A percentile compares a stretch with the other conserved stretches of the same genome.
These are phyloP conservation scores for Epizoanthus rinbou DNA, from an alignment of 92 coral and sea anemone species.

Conservation along the genomic window DNA sequence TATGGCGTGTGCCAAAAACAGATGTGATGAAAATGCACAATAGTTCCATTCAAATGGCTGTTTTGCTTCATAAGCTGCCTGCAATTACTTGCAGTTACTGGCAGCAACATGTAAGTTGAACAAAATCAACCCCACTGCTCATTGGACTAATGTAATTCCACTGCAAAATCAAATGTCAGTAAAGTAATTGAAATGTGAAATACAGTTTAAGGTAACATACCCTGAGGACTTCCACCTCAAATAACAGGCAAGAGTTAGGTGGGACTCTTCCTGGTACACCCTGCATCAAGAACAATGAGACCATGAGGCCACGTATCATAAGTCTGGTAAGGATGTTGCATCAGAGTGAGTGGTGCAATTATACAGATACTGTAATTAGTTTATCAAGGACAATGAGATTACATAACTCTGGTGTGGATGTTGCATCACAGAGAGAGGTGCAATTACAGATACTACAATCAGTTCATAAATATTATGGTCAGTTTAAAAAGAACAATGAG, in stretches of 20 bases:
- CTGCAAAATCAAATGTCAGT: no score
- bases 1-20: no score
- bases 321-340: not conserved
- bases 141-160: no score
- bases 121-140: no score
- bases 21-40: no score
- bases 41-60: no score
- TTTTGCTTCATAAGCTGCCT: no score
- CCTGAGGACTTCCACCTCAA: conserved; percentile 93
- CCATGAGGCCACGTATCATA: not conserved
- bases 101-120: no score
- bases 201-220: conserved; percentile 52
- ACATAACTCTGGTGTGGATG: not conserved
- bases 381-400: not conserved
- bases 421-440: not conserved
- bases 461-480: not conserved
- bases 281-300: conserved; percentile 47
- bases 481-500: not conserved
- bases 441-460: not conserved
- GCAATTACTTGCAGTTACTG: no score
- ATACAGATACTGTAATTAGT: not conserved
- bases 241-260: conserved; percentile 81
- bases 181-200: no score
- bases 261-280: conserved; percentile 94
- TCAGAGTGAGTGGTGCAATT: not conserved